Percentiles rank a stretch among this genome's conserved stretches.
phyloP scores from a whole-genome alignment of 2,888 invertebrate genomes.

The Rhingia rostrata region DNA sequence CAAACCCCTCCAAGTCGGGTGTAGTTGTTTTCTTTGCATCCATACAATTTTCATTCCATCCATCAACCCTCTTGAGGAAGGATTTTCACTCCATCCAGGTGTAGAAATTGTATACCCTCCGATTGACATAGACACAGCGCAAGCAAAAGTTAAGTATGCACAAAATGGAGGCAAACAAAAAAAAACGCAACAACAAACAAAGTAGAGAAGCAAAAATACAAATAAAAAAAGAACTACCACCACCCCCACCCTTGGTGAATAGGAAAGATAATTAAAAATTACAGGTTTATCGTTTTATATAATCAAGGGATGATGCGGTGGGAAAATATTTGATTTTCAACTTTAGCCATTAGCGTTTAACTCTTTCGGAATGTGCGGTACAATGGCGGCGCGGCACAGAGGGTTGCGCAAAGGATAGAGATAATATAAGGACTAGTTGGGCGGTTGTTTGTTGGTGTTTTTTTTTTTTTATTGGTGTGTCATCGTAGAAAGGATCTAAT shows the following conservation, averaged over 20 bases:
- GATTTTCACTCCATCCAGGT: constrained; percentile 57
- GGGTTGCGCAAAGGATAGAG: not conserved
- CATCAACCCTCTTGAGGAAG: constrained; percentile 46
- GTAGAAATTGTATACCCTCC: constrained; percentile 59
- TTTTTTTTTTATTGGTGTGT: constrained; percentile 37
- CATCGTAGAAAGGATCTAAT: constrained; percentile 50
- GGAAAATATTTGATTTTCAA: constrained; percentile 73
- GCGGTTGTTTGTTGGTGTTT: constrained; percentile 19
- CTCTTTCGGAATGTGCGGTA: constrained; percentile 11
- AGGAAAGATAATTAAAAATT: constrained; percentile 74
- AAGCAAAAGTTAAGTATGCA: constrained; percentile 4
- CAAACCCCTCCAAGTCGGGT: constrained; percentile 20
- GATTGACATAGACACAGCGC: constrained; percentile 52
- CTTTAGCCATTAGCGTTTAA: constrained; percentile 66
- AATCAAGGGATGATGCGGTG: constrained; percentile 72
- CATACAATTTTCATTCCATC: constrained; percentile 31
- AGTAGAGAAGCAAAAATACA: not conserved
- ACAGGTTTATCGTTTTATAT: constrained; percentile 74
- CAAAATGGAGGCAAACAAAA: constrained; percentile 8
- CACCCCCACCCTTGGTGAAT: constrained; percentile 31
- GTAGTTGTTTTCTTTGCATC: constrained; percentile 71
- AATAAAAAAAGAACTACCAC: constrained; percentile 18
- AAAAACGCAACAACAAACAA: constrained; percentile 39
- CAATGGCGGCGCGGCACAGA: not conserved
- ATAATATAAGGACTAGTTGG: not conserved